Evolutionary conservation across 2,797 vertebrate species (phyloP).

Genomic region (Cryptoprocta ferox): DNA sequence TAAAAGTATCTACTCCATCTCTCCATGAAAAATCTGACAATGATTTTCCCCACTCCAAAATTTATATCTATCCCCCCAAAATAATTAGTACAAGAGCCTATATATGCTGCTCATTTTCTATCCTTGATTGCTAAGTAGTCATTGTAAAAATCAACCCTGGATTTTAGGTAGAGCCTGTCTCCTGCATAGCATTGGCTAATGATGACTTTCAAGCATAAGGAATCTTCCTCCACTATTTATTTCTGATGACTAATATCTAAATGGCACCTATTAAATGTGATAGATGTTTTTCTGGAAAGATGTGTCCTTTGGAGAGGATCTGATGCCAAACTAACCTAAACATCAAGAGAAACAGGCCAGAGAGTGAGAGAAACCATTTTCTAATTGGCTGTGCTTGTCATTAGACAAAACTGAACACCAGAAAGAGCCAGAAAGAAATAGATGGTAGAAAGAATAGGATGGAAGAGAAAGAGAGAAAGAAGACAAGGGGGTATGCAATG

Average conservation of each 20-base stretch:
- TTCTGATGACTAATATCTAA: constrained; percentile 53
- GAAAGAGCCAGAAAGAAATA: not conserved
- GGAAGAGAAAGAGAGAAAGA: not conserved
- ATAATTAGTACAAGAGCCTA: constrained; percentile 17
- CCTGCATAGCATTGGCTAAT: not conserved
- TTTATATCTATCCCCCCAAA: not conserved
- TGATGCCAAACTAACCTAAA: not conserved
- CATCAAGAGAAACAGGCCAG: not conserved
- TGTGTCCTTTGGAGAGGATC: not conserved
- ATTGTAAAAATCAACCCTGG: constrained; percentile 41
- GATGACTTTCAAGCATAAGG: constrained; percentile 43
- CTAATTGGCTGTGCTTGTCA: not conserved
- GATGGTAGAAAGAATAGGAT: constrained; percentile 8
- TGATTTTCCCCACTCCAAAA: not conserved
- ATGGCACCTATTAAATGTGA: not conserved
- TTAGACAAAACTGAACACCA: not conserved
- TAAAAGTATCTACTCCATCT: not conserved
- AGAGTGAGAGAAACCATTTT: constrained; percentile 16
- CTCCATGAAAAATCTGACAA: not conserved
- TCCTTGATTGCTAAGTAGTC: not conserved
- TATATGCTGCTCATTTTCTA: not conserved
- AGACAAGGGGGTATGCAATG: not conserved
- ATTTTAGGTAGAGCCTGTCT: not conserved
- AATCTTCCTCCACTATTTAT: constrained; percentile 20
- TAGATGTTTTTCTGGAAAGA: not conserved